A percentile compares a stretch with the other conserved stretches of the same genome.
Evolutionary conservation across 2,797 vertebrate genomes (phyloP).

Genomic region (Sebastes paucispinis): DNA sequence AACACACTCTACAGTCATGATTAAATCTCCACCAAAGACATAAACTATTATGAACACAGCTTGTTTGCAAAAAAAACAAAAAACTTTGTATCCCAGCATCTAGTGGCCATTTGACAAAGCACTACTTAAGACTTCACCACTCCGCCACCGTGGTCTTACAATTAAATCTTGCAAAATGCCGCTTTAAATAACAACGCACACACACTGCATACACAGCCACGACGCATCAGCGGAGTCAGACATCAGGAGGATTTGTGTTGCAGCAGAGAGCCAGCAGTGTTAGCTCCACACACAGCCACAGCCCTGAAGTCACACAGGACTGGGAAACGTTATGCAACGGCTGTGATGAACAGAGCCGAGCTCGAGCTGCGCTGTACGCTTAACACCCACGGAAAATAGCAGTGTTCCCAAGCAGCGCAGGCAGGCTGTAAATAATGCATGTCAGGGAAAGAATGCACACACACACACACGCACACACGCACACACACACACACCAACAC

Average conservation of each 20-base stretch:
- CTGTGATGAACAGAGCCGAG: constrained; percentile 29
- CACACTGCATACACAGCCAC: background rate
- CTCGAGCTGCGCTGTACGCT: constrained; percentile 42
- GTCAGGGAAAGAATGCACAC: constrained; percentile 6
- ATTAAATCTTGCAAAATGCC: background rate
- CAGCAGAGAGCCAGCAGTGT: constrained; percentile 5
- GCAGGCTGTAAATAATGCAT: constrained; percentile 69
- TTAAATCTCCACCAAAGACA: background rate
- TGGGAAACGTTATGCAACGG: constrained; percentile 61
- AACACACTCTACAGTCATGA: background rate
- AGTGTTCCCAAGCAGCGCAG: constrained; percentile 51
- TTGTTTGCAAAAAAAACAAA: background rate
- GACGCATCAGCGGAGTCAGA: constrained; percentile 1
- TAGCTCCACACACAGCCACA: constrained; percentile 14
- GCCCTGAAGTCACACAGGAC: constrained; percentile 45
- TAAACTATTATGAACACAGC: background rate
- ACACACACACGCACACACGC: background rate
- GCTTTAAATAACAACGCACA: background rate
- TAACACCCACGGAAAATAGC: constrained; percentile 70
- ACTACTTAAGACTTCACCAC: background rate
- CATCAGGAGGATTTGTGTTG: constrained; percentile 40
- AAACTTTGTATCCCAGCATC: background rate
- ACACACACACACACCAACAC: background rate
- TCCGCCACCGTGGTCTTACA: background rate
- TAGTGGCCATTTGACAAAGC: background rate